phyloP scores from a whole-genome alignment of 2,888 invertebrate species.

The Geophilus truncorum region DNA sequence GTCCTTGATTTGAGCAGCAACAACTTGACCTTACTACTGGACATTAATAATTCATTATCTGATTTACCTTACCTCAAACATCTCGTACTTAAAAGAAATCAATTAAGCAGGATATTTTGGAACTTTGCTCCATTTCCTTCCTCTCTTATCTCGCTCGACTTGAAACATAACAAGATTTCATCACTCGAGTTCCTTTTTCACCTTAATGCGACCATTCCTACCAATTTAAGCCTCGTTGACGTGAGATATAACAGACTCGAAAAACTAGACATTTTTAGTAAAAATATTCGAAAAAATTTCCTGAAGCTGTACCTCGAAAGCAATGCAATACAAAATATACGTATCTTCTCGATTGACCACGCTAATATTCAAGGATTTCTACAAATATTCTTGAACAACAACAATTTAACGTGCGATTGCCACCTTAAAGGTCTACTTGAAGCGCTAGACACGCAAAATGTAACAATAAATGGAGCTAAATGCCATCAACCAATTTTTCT shows the following conservation, averaged over 20 bases:
- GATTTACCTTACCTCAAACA: background rate
- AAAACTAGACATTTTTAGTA: constrained; percentile 34
- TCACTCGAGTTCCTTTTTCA: background rate
- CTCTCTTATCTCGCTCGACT: constrained; percentile 52
- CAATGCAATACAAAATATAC: background rate
- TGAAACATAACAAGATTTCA: constrained; percentile 50
- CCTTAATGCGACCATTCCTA: constrained; percentile 38
- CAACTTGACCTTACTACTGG: background rate
- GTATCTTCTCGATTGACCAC: background rate
- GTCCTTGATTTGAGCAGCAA: constrained; percentile 2
- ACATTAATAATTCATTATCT: too few relatives aligned
- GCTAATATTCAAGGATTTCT: background rate
- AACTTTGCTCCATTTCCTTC: constrained; percentile 58
- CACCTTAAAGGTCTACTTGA: background rate
- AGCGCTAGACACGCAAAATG: background rate
- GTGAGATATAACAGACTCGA: constrained; percentile 40
- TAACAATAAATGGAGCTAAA: background rate
- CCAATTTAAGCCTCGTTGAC: constrained; percentile 44
- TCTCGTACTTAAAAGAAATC: constrained; percentile 53
- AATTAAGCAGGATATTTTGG: constrained; percentile 50
- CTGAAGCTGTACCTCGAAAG: background rate
- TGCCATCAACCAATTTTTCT: background rate
- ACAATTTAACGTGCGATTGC: background rate
- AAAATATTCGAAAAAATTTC: background rate
- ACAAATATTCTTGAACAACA: background rate